phyloP scores from a whole-genome alignment of 2,113 vertebrate genomes.

The Prochilodus magdalenae region DNA sequence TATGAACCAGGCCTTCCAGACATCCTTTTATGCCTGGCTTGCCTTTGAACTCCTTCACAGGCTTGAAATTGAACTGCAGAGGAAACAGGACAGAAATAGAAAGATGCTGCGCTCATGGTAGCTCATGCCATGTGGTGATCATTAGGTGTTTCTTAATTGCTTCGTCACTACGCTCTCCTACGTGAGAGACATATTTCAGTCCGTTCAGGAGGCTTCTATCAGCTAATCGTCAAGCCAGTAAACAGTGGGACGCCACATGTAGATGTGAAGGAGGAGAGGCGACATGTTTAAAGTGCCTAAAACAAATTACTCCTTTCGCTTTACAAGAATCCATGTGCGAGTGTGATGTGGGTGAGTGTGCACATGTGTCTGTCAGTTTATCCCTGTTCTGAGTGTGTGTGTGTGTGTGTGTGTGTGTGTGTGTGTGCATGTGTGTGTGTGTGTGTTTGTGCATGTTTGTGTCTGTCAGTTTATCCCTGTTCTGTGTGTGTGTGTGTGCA shows the following conservation, averaged over 20 bases:
- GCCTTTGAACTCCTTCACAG: too few relatives aligned
- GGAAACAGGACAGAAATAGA: neutral
- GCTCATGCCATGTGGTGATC: constrained; percentile 41
- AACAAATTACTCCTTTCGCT: neutral
- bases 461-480: too few relatives aligned
- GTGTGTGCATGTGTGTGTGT: neutral
- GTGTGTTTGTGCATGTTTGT: neutral
- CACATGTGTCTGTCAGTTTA: too few relatives aligned
- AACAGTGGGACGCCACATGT: constrained; percentile 22
- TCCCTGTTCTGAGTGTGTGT: neutral
- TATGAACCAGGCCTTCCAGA: too few relatives aligned
- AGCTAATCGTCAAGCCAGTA: neutral
- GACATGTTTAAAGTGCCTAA: constrained; percentile 26
- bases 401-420: neutral
- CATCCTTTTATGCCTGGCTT: too few relatives aligned
- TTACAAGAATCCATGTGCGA: neutral
- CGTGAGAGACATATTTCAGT: constrained; percentile 13
- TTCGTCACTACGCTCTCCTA: neutral
- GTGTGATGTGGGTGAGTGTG: neutral
- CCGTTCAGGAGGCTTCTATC: neutral
- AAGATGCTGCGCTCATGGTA: neutral
- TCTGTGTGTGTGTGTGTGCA: neutral
- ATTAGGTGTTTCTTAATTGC: constrained; percentile 36
- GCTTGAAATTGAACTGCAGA: neutral
- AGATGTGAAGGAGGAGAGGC: neutral